Base-by-base conservation (phyloP, 1,140 invertebrate species). In the Dendrolimus punctatus region DNA sequence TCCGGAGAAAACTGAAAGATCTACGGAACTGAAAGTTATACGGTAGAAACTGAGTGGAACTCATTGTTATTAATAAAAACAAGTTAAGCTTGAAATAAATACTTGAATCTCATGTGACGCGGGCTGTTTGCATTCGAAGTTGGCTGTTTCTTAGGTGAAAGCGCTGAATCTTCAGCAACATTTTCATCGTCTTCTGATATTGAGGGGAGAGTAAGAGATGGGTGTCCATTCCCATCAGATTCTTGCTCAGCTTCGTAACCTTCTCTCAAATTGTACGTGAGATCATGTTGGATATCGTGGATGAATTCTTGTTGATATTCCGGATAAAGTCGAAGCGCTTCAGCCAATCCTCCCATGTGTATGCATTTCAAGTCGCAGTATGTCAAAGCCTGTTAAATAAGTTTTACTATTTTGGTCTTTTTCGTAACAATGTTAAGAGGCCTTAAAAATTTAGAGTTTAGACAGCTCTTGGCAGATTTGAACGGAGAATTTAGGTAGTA, bases 291-390 rank as follows among this genome's bases (percentile, higher is more conserved):
- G 65, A 99, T 97, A 72, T 98, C 97, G 58, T 96, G 92, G 37
- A 95, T 92, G 78, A 98, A 98, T 80, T 95, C 92, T 71, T 96
- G 94, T 63, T 97, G 95, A 81, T 97, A 98, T 78, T 98, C 96
- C 0, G 96, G 96, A 81, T 99, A 99, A 0, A 98, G 84, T 6
- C 94, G 88, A 4, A 99, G 87, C 0, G 97, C 95, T 59, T 98
- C 96, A n/a, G 96, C 91, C 6, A 98, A 88, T 2, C 96, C 96
- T 46, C 91, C 91, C 88, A 98, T 95, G 82, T 96, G 92, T 58
- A 99, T 95, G 81, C 95, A 97, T 81, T 98, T 98, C 38, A 99
- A 88, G 88, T 98, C 97, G 84, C 97, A 98, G 82, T 98, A 98
- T 36, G 96, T 98, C 37, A 98, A 89, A 23, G 96, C 96, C 84